phyloP scores from a whole-genome alignment of 2,113 vertebrate genomes.

The Austrofundulus limnaeus region DNA sequence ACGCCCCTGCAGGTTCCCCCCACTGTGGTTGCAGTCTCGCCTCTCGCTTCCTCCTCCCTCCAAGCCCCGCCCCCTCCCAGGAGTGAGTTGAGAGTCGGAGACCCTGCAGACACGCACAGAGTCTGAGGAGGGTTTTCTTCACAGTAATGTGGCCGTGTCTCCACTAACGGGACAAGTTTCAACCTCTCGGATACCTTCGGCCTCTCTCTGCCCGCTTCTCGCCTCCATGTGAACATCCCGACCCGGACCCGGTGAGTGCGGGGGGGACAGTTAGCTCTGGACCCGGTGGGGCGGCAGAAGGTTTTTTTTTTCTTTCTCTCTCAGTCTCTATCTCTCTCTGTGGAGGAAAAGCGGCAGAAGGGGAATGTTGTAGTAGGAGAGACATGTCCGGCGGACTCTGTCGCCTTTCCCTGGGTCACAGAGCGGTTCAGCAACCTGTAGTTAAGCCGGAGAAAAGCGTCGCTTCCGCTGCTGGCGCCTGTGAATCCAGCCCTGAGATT shows the following conservation, averaged over 20 bases:
- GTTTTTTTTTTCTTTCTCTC: neutral
- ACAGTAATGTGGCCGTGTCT: constrained; percentile 22
- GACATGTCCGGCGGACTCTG: constrained; percentile 36
- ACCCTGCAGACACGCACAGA: constrained; percentile 42
- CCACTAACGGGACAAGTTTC: constrained; percentile 68
- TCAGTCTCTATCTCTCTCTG: neutral
- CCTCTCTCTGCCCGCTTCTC: constrained; percentile 7
- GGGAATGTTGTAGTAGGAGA: neutral
- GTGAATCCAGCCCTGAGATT: constrained; percentile 15
- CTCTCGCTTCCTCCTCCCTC: constrained; percentile 67
- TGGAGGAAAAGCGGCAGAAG: constrained; percentile 35
- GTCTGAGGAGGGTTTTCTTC: constrained; percentile 17
- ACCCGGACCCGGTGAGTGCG: constrained; percentile 62
- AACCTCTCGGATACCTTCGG: constrained; percentile 36
- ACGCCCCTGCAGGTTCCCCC: constrained; percentile 21
- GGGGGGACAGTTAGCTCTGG: neutral
- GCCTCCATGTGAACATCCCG: constrained; percentile 41
- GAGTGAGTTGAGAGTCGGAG: constrained; percentile 57
- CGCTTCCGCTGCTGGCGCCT: constrained; percentile 40
- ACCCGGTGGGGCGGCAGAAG: constrained; percentile 27
- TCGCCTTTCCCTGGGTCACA: neutral
- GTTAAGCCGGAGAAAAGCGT: constrained; percentile 8
- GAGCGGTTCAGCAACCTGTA: neutral
- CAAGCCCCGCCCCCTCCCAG: constrained; percentile 69
- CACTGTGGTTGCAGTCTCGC: constrained; percentile 25